These are phyloP conservation scores for Eulemur rufifrons DNA, from an alignment of 2,113 vertebrate genomes.

Conservation along the genomic window DNA sequence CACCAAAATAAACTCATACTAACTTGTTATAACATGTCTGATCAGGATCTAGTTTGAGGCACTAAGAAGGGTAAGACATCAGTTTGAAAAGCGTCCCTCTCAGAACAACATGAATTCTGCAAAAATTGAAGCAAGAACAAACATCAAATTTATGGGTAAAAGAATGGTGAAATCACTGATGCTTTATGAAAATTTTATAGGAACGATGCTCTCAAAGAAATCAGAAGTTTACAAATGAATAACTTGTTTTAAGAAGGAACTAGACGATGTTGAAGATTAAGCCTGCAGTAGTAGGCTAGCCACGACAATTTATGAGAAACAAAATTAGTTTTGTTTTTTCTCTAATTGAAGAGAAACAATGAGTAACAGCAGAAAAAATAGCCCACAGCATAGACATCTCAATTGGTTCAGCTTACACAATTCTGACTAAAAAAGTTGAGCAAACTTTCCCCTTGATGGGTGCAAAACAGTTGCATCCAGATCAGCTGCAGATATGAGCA, in stretches of 20 bases:
- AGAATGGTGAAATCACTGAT: not conserved
- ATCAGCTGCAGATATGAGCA: not conserved
- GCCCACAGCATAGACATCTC: not conserved
- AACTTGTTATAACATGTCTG: not conserved
- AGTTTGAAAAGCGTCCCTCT: not conserved
- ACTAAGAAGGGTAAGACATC: not conserved
- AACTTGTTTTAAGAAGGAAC: not conserved
- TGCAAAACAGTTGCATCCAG: not conserved
- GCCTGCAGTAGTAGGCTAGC: not conserved
- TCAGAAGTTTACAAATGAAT: not conserved
- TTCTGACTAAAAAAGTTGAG: not conserved
- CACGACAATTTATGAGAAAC: not conserved
- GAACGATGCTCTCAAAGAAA: not conserved
- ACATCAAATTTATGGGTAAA: not conserved
- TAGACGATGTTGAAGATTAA: not conserved
- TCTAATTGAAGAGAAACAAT: not conserved
- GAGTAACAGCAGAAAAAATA: not conserved
- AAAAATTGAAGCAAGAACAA: not conserved
- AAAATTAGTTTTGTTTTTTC: not conserved
- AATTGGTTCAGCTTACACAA: not conserved
- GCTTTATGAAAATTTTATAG: not conserved
- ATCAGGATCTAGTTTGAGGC: not conserved
- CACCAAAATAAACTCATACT: not conserved
- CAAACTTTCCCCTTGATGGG: not conserved
- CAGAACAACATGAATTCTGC: not conserved